phyloP scores from a whole-genome alignment of 2,888 invertebrate species.

The Hypomecis punctinalis region DNA sequence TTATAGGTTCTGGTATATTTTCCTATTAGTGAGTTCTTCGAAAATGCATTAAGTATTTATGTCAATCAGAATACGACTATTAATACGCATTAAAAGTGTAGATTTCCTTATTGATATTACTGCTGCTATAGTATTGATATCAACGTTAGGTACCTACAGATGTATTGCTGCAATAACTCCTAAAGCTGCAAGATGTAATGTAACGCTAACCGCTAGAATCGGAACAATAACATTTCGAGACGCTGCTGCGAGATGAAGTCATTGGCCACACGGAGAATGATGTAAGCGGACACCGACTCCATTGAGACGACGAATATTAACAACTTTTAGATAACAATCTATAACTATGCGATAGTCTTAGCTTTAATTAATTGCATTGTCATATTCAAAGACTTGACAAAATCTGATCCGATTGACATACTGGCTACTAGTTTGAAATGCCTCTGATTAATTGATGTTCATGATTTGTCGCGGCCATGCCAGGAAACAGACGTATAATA shows the following conservation, averaged over 20 bases:
- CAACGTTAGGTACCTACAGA: not conserved
- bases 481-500: too few relatives aligned
- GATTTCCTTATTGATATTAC: too few relatives aligned
- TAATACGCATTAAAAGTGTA: too few relatives aligned
- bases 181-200: conserved; percentile 10
- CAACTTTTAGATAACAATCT: conserved; percentile 13
- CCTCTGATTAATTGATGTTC: not conserved
- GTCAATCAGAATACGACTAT: too few relatives aligned
- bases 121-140: too few relatives aligned
- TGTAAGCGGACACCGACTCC: conserved; percentile 46
- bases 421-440: not conserved
- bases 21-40: too few relatives aligned
- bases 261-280: conserved; percentile 50
- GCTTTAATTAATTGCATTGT: not conserved
- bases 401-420: not conserved
- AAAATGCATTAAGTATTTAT: too few relatives aligned
- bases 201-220: conserved; percentile 24
- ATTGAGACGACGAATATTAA: conserved; percentile 16
- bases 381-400: not conserved
- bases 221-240: conserved; percentile 48
- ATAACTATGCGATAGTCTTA: not conserved
- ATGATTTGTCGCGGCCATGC: not conserved
- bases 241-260: conserved; percentile 49
- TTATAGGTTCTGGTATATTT: too few relatives aligned
- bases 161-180: not conserved